Evolutionary conservation across 1,140 invertebrate species (phyloP).

Genomic region (Nixonia krombeini): DNA sequence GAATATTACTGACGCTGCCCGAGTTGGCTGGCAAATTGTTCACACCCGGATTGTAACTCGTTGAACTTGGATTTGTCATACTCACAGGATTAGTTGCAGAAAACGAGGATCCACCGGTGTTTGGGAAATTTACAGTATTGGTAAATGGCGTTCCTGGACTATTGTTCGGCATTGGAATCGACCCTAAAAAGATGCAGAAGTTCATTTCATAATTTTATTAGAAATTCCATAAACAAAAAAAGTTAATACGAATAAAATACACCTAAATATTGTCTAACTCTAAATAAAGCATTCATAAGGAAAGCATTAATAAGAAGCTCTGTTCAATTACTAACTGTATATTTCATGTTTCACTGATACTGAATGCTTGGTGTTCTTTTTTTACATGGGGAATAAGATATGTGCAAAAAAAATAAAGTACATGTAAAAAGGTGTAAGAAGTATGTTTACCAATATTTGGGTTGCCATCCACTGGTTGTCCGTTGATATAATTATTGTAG

Average conservation of each 20-base stretch:
- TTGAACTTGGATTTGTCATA: slow-evolving; percentile 2
- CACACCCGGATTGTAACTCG: slow-evolving; percentile 3
- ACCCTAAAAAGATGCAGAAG: slow-evolving; percentile 1
- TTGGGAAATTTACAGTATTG: slow-evolving; percentile 12
- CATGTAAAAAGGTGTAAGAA: neutral
- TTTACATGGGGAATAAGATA: no score
- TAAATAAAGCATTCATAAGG: no score
- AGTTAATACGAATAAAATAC: no score
- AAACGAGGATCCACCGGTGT: neutral
- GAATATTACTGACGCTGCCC: slow-evolving; percentile 11
- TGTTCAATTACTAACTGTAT: no score
- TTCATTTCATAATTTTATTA: no score
- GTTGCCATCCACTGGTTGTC: slow-evolving; percentile 22
- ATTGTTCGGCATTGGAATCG: slow-evolving; percentile 2
- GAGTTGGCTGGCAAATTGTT: slow-evolving; percentile 14
- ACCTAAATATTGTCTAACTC: no score
- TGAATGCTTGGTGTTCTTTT: slow-evolving; percentile 8
- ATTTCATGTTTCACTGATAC: no score
- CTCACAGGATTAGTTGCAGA: neutral
- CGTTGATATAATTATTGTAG: slow-evolving; percentile 58
- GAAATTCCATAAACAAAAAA: no score
- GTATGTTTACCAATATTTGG: neutral
- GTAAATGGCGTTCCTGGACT: neutral
- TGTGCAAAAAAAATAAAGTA: no score
- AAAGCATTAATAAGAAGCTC: no score